Base-by-base conservation (phyloP, 1,140 invertebrate species). In the Lordiphosa mommai region DNA sequence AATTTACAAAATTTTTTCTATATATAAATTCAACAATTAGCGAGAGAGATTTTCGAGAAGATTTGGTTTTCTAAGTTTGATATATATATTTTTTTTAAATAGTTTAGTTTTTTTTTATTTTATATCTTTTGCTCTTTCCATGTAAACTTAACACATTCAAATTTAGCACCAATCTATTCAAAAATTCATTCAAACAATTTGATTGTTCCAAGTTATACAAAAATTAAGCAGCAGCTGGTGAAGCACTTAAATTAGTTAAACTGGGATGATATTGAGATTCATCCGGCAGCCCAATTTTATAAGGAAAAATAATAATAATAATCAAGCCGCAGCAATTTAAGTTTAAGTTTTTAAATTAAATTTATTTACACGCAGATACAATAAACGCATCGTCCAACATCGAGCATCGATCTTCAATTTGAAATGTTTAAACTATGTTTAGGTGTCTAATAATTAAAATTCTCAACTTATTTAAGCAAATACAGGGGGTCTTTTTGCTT, bases 81-180 rank as follows among this genome's bases (percentile, higher is more conserved):
- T 59, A 57, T 51, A 47, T 47, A 49, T 57, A 44, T 67, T 56
- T 61, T 36, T 59, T 44, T 67, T 59, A 27, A 14, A 46, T 67
- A 66, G 29, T 57, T 23, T 38, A 61, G 36, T 67, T 14, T 60
- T 44, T 47, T 16, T 65, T 27, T 47, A 17, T 7, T 55, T 37
- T 66, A 36, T 74, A 38, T 53, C 63, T 47, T 43, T 46, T 36
- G 46, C 20, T 5, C 4, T 40, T 55, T 61, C 52, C 60, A 53
- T 70, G 51, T 71, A 71, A 72, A 82, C 76, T 61, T 84, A 84
- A 84, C 69, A 82, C 72, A 77, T 48, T 50, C 61, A 56, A 84
- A 84, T 85, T 85, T 84, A 84, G 77, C 77, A 84, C 77, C 77
- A 84, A 84, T 84, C 68, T 76, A 84, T 84, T 84, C 77, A 85